Evolutionary conservation across 2,797 vertebrate genomes (phyloP), one percentile per base, ranked within the genome.

Genomic region (Cyclopterus lumpus): DNA sequence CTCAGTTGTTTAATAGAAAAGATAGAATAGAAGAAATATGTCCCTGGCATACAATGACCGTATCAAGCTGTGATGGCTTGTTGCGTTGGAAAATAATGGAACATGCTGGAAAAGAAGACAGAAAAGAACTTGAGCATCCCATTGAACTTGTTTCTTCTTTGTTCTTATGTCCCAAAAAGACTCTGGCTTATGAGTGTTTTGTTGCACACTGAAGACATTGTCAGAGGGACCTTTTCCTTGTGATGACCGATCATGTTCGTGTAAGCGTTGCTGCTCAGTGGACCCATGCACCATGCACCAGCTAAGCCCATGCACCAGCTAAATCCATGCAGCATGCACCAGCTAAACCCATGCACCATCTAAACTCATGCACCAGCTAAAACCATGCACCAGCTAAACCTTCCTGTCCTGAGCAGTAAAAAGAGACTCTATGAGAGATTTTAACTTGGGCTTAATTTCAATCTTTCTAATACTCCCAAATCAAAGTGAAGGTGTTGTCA

Each of bases 11-110:
- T n/a, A n/a, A n/a, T n/a, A n/a, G n/a, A n/a, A n/a, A n/a, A n/a
- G n/a, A n/a, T n/a, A n/a, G n/a, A n/a, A n/a, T n/a, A n/a, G n/a
- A n/a, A n/a, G n/a, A n/a, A n/a, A n/a, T n/a, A n/a, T n/a, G n/a
- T n/a, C 20, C 40, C 40, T 22, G 18, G 2, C n/a, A 36, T 22
- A 3, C 24, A n/a, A 2, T 51, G 18, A 42, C n/a, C 32, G 18
- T 42, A 30, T 30, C 18, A 53, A 28, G 34, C 30, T 42, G 18
- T 71, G 30, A 40, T 15, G 24, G 46, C 36, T 14, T 28, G 18
- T 24, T 60, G 46, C 51, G 30, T 60, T 53, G 49, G 64, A 38
- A 53, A 34, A 36, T 28, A 71, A 20, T 12, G 61, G 24, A 58
- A 36, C 22, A 44, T 24, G 14, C 6, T 15, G 26, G 24, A 30